These are phyloP conservation scores for Acomys russatus DNA, from an alignment of 2,797 vertebrate genomes.

Conservation along the genomic window DNA sequence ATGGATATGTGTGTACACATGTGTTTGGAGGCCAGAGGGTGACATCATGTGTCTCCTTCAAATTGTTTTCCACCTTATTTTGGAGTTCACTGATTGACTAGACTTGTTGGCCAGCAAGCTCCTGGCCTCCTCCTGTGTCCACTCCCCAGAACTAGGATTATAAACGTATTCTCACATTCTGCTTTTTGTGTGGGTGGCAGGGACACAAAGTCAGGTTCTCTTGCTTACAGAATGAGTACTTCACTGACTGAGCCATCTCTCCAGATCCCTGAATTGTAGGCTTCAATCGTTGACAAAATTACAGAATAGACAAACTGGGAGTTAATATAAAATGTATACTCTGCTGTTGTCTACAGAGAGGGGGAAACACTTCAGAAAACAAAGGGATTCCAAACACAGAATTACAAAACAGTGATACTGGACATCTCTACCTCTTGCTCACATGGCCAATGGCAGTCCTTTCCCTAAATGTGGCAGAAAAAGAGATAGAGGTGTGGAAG, in stretches of 20 bases:
- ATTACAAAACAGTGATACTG: not conserved
- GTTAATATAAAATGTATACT: conserved; percentile 46
- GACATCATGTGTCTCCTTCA: not conserved
- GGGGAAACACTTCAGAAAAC: not conserved
- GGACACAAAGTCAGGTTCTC: not conserved
- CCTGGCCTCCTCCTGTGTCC: not conserved
- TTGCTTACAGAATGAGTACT: not conserved
- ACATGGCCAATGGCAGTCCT: not conserved
- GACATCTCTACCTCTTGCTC: not conserved
- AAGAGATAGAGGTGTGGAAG: not conserved
- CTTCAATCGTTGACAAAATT: not conserved
- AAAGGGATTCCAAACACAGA: conserved; percentile 45
- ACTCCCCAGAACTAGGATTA: not conserved
- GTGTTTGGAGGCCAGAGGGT: not conserved
- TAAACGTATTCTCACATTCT: no score
- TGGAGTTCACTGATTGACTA: not conserved
- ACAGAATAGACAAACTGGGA: not conserved
- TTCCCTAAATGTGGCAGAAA: not conserved
- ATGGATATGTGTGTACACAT: not conserved
- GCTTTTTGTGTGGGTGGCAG: not conserved
- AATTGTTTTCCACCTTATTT: not conserved
- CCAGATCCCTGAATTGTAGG: not conserved
- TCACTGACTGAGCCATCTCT: not conserved
- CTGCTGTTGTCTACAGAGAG: not conserved
- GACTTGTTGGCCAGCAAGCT: not conserved